Evolutionary conservation across 1,140 invertebrate genomes (phyloP).

Genomic region (Drosophila lacertosa): DNA sequence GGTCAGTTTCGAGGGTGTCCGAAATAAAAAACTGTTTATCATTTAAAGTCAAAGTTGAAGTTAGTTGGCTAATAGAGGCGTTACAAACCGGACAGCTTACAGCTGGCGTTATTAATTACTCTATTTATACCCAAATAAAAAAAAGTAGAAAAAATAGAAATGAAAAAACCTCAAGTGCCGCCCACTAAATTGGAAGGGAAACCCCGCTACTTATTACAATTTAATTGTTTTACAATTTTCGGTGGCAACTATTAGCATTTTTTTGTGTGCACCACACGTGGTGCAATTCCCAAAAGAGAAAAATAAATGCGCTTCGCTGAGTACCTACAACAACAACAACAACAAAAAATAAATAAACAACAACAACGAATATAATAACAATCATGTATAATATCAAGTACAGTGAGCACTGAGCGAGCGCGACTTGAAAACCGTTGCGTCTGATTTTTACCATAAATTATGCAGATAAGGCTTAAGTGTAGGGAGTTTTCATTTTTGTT

Average conservation of each 20-base stretch:
- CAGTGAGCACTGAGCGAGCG: slow-evolving; percentile 6
- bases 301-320: slow-evolving; percentile 45
- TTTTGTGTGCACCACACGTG: slow-evolving; percentile 63
- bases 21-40: slow-evolving; percentile 71
- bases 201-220: slow-evolving; percentile 69
- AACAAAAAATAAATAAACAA: slow-evolving; percentile 19
- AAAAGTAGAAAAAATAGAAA: slow-evolving; percentile 22
- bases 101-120: slow-evolving; percentile 74
- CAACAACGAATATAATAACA: slow-evolving; percentile 19
- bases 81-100: slow-evolving; percentile 41
- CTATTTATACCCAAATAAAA: slow-evolving; percentile 45
- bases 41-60: slow-evolving; percentile 55
- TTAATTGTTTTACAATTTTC: slow-evolving; percentile 81
- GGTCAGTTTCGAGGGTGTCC: not conserved
- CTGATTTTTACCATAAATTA: slow-evolving; percentile 79
- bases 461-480: slow-evolving; percentile 76
- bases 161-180: slow-evolving; percentile 52
- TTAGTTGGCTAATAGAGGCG: slow-evolving; percentile 68
- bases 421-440: slow-evolving; percentile 56
- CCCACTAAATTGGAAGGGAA: slow-evolving; percentile 35
- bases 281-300: slow-evolving; percentile 69
- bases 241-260: slow-evolving; percentile 77
- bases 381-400: slow-evolving; percentile 37
- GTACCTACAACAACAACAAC: slow-evolving; percentile 24
- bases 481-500: slow-evolving; percentile 25